These are phyloP conservation scores for Bradypodion ventrale DNA, from an alignment of 2,797 vertebrate genomes.

Conservation along the genomic window DNA sequence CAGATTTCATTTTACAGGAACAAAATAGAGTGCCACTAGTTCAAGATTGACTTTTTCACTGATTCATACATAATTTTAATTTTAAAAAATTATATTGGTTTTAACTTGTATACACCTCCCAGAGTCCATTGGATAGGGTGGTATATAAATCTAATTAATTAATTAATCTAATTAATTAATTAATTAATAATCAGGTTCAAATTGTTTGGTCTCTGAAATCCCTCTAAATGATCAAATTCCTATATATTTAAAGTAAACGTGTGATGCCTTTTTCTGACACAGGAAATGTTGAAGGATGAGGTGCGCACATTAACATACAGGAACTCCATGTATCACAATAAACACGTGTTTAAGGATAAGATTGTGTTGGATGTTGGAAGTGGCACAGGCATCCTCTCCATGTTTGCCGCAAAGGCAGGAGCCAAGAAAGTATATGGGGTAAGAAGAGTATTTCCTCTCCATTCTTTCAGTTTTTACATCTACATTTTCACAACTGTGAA, in stretches of 20 bases:
- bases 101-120: too few species aligned
- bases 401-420: slow-evolving; percentile 98
- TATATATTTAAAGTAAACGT: slow-evolving; percentile 2
- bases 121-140: too few species aligned
- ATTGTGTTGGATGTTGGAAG: slow-evolving; percentile 96
- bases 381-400: slow-evolving; percentile 95
- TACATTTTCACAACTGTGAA: neutral
- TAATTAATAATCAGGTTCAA: too few species aligned
- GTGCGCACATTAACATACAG: slow-evolving; percentile 96
- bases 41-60: too few species aligned
- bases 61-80: too few species aligned
- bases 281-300: slow-evolving; percentile 99
- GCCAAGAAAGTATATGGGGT: slow-evolving; percentile 97
- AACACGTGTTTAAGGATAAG: slow-evolving; percentile 98
- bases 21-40: too few species aligned
- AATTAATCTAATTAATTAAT: too few species aligned
- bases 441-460: slow-evolving; percentile 58
- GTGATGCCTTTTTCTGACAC: slow-evolving; percentile 30
- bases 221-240: neutral
- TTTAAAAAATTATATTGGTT: too few species aligned
- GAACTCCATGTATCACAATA: slow-evolving; percentile 99
- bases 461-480: neutral
- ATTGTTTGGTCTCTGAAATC: too few species aligned
- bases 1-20: too few species aligned
- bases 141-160: too few species aligned